A percentile compares a stretch with the other conserved stretches of the same genome.
Evolutionary conservation across 2,888 invertebrate species (phyloP).

Genomic region (Pterostichus niger): DNA sequence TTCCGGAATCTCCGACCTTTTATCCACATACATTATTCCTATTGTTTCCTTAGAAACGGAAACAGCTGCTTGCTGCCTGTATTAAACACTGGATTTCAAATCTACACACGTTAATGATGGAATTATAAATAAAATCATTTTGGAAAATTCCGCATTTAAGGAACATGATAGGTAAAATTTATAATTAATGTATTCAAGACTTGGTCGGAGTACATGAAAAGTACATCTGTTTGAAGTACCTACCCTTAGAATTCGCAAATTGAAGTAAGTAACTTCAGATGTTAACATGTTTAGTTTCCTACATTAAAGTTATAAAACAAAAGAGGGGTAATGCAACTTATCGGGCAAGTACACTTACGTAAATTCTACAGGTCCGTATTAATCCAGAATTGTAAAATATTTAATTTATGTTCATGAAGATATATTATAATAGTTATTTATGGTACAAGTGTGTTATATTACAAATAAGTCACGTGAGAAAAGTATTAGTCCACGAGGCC

Average conservation of each 20-base stretch:
- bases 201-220: background rate
- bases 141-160: conserved; percentile 19
- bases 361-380: conserved; percentile 26
- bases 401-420: too few relatives aligned
- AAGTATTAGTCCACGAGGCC: too few relatives aligned
- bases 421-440: too few relatives aligned
- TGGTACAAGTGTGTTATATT: too few relatives aligned
- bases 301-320: conserved; percentile 2
- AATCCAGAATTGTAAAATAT: too few relatives aligned
- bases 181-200: conserved; percentile 9
- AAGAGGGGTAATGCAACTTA: background rate
- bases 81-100: conserved; percentile 39
- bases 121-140: conserved; percentile 39
- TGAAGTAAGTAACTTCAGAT: conserved; percentile 13
- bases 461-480: too few relatives aligned
- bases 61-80: conserved; percentile 27
- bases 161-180: conserved; percentile 6
- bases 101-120: conserved; percentile 34
- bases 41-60: conserved; percentile 57
- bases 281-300: conserved; percentile 17
- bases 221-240: conserved; percentile 16
- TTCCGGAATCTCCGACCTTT: conserved; percentile 58
- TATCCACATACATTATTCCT: conserved; percentile 37
- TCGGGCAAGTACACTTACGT: background rate
- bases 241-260: conserved; percentile 30